These are phyloP conservation scores for Daubentonia madagascariensis DNA, from an alignment of 2,113 vertebrate species.

Conservation along the genomic window DNA sequence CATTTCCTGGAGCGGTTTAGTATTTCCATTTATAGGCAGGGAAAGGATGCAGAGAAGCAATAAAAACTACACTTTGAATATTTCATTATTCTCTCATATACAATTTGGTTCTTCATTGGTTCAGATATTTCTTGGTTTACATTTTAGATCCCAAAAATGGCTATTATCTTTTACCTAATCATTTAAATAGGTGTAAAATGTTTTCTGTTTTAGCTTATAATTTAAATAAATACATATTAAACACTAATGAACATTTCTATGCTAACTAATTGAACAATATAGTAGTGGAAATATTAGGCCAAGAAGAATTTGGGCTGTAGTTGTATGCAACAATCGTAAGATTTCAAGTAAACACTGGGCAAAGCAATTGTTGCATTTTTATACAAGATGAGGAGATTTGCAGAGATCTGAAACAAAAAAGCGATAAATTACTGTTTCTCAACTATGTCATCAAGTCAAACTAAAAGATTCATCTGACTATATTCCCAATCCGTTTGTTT, in stretches of 20 bases:
- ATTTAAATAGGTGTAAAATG: neutral
- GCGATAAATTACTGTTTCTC: neutral
- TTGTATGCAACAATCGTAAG: neutral
- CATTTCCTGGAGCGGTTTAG: constrained; percentile 32
- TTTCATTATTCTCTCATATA: neutral
- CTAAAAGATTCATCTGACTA: neutral
- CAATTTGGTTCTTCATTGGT: neutral
- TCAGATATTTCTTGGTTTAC: neutral
- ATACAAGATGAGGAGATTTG: neutral
- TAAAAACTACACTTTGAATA: neutral
- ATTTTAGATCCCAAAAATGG: neutral
- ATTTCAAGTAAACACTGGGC: neutral
- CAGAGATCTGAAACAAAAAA: neutral
- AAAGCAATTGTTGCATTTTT: neutral
- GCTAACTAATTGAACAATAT: neutral
- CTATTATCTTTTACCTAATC: neutral
- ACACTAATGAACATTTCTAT: neutral
- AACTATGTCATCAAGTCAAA: neutral
- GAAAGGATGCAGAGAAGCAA: neutral
- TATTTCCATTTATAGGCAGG: constrained; percentile 31
- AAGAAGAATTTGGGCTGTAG: neutral
- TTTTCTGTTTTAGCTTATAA: neutral
- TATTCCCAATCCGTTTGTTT: neutral
- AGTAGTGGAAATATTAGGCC: neutral
- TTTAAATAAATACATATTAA: neutral